phyloP scores from a whole-genome alignment of 2,113 vertebrate genomes.

The Caranx ignobilis region DNA sequence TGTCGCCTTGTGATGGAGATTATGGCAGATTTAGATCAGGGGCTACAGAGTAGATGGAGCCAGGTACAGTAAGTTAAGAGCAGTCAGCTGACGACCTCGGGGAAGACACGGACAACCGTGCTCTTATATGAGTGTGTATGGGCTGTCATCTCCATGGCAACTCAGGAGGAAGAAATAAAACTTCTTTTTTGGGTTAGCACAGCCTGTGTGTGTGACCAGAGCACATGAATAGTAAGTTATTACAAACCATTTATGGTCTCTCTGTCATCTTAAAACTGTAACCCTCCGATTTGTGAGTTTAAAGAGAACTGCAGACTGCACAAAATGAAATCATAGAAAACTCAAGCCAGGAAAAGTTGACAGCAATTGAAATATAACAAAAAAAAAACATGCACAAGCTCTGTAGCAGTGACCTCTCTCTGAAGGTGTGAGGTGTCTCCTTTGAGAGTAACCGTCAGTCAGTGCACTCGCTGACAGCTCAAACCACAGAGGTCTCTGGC shows the following conservation, averaged over 20 bases:
- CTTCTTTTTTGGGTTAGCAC: conserved; percentile 1
- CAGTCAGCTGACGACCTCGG: conserved; percentile 55
- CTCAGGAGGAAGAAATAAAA: not conserved
- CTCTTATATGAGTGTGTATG: conserved; percentile 18
- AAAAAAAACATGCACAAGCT: not conserved
- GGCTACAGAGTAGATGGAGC: conserved; percentile 48
- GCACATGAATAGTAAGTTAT: conserved; percentile 1
- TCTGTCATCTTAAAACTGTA: not conserved
- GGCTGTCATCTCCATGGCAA: conserved; percentile 31
- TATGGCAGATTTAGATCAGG: conserved; percentile 74
- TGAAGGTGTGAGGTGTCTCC: not conserved
- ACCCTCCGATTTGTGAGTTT: not conserved
- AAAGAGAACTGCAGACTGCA: not conserved
- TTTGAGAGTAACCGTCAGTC: conserved; percentile 7
- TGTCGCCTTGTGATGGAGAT: conserved; percentile 74
- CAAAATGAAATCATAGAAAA: not conserved
- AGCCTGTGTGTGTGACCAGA: conserved; percentile 6
- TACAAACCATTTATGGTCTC: conserved; percentile 8
- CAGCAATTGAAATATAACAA: not conserved
- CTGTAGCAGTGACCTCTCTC: not conserved
- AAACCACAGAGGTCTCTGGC: not conserved
- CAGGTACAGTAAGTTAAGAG: conserved; percentile 58
- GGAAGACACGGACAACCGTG: conserved; percentile 23
- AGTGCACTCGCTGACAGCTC: not conserved
- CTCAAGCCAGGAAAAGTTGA: not conserved